Base-by-base conservation (phyloP, 2,113 vertebrate species). In the Antigone vipio region DNA sequence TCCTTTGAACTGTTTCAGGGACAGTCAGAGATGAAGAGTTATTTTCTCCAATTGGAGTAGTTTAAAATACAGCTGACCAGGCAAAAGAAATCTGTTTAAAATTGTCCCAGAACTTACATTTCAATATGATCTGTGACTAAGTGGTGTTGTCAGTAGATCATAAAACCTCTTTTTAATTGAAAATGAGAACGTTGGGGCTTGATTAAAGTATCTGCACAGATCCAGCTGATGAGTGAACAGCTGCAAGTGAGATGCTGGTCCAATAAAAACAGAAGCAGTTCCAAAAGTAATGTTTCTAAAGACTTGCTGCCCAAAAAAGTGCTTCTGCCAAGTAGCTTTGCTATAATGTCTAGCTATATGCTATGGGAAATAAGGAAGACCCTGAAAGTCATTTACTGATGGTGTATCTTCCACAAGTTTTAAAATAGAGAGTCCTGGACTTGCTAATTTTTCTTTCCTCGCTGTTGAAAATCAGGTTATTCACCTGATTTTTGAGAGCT, bases 11-110 rank as follows among this genome's bases (percentile, higher is more conserved):
- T 85, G 21, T 53, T 92, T 58, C 69, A 79, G 81, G 52, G 56
- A 64, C 62, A 79, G 40, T 72, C 3, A 2, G 73, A 91, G 22
- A 93, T 85, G 69, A 89, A 88, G 60, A 94, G 21, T 38, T 85
- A 71, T 84, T 80, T 93, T 95, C 47, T 91, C 7, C n/a, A 47
- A 3, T 2, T 91, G 42, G 22, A 63, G 40, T 13, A 74, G 44
- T 87, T 94, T 85, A 93, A 89, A 87, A 89, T 78, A 87, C 7
- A 93, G 80, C 78, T 94, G 80, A 93, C 3, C 9, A 85, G 30
- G 53, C 38, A 82, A 95, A 95, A 92, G 38, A 64, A 63, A 74
- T 67, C 60, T 30, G 8, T 60, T 87, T 78, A 95, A 93, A 71
- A 76, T 30, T 63, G 18, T 72, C 30, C 26, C 34, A 78, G 60